Evolutionary conservation across 2,888 invertebrate genomes (phyloP), one percentile per base, ranked within the genome.

Genomic region (Eupithecia inturbata): DNA sequence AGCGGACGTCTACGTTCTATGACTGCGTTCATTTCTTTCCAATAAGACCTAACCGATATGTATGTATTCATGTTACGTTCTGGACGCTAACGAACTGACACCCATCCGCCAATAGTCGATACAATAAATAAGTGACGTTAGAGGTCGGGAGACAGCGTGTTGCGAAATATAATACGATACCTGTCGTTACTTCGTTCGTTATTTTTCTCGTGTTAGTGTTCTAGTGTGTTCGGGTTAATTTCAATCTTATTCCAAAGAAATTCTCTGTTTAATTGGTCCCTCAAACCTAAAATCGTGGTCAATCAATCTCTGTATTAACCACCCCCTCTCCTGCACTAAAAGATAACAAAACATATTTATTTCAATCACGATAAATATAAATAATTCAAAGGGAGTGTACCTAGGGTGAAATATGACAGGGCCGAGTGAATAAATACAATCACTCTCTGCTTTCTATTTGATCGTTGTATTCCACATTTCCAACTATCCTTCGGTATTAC

Each of bases 341-440:
- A 72, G 80, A 81, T 80, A 82, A 78, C 78, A 72, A 87, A 87
- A 85, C 84, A 84, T 83, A 89, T 87, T 88, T 89, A 91, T 91
- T 88, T 88, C 86, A 82, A 88, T 88, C 87, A 83, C 83, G 84
- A 87, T 87, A 82, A 66, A 68, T 82, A 92, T 93, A 93, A 91
- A 93, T 93, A 92, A 93, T 93, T 92, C 93, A 93, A 14, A 57
- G 83, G 80, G 87, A 85, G 82, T 80, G 85, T 81, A 87, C 85
- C 84, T 88, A 85, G 81, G 81, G 86, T 91, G 91, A 93, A 90
- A 91, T 92, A 92, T 91, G 82, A 89, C 85, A 83, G 85, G 84
- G 80, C 82, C 85, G 84, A 85, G 83, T 81, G 87, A 85, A 90
- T 89, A 89, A 85, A 89, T 87, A 87, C 85, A 82, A 86, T 86